phyloP scores from a whole-genome alignment of 2,888 invertebrate genomes.

The Ernsta delagoae region DNA sequence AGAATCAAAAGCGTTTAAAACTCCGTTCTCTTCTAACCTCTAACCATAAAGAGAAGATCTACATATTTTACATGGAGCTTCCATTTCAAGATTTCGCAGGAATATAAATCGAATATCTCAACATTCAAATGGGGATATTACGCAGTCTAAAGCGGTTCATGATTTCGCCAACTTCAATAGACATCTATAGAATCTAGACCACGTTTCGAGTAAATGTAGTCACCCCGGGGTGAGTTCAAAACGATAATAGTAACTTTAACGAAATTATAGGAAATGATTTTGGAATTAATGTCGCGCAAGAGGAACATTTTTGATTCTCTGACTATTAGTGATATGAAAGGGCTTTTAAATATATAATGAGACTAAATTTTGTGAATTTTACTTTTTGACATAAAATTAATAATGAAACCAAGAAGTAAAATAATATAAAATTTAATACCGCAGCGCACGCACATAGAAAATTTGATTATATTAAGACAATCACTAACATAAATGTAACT shows the following conservation, averaged over 20 bases:
- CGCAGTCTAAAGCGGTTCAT: constrained; percentile 38
- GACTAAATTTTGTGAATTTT: too few species aligned
- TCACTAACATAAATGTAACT: too few species aligned
- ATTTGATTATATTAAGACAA: too few species aligned
- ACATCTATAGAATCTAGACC: constrained; percentile 61
- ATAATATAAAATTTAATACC: too few species aligned
- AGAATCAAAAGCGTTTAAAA: constrained; percentile 10
- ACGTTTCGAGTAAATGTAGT: constrained; percentile 46
- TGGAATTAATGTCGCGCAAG: background rate
- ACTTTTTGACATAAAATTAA: too few species aligned
- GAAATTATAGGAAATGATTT: constrained; percentile 9
- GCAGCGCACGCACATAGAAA: too few species aligned
- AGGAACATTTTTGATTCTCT: background rate
- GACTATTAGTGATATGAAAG: background rate
- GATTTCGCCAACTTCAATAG: constrained; percentile 53
- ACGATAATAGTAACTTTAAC: constrained; percentile 17
- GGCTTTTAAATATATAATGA: too few species aligned
- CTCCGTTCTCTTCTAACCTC: background rate
- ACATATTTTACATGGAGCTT: constrained; percentile 35
- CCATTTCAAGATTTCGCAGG: constrained; percentile 38
- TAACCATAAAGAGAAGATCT: constrained; percentile 33
- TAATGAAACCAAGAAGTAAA: too few species aligned
- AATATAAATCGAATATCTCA: constrained; percentile 40
- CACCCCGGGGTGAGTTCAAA: constrained; percentile 27
- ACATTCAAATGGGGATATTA: constrained; percentile 40